Base-by-base conservation (phyloP, 2,797 vertebrate species). In the Enteromius radiatus region DNA sequence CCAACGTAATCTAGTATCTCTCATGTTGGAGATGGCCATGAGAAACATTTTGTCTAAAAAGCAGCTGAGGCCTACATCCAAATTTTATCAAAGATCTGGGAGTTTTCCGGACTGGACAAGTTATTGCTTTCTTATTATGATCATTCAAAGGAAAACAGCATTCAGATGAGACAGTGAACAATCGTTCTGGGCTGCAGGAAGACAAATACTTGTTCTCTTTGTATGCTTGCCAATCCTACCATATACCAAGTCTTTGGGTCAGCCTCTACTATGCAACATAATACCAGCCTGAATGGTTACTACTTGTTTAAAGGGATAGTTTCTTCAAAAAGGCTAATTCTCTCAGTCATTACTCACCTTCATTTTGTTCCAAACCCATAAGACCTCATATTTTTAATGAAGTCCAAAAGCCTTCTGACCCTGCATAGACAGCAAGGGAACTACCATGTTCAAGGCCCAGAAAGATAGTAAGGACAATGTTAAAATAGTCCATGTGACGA, bases 111-210 rank as follows among this genome's bases (percentile, higher is more conserved):
- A 78, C 71, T 80, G 11, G 43, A 68, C 49, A 61, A 73, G 41
- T 76, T 83, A 78, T 84, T 84, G 78, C n/a, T 73, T 41, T 85
- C 80, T 87, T 84, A 71, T 84, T 80, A 77, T 82, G 75, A 56
- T 82, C 81, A 84, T 84, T 63, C 14, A 73, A 33, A 64, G 31
- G 3, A 52, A 67, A 47, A 78, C 45, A 38, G 45, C 31, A 26
- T 71, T 63, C 19, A 64, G 28, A 52, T 5, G 28, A 49, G 7
- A 23, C 3, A 12, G 19, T 71, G n/a, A 73, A 38, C 36, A 5
- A 47, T 26, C 14, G 26, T 36, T 5, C 21, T 63, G 41, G 68
- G n/a, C 15, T 81, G 54, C 31, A 33, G 56, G 21, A 64, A 73
- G 21, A 71, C 14, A 63, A 31, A 43, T 73, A 38, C 36, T 45